Percentiles rank a stretch among this genome's conserved stretches.
Evolutionary conservation across 2,113 vertebrate genomes (phyloP).

Genomic region (Eulacestoma nigropectus): DNA sequence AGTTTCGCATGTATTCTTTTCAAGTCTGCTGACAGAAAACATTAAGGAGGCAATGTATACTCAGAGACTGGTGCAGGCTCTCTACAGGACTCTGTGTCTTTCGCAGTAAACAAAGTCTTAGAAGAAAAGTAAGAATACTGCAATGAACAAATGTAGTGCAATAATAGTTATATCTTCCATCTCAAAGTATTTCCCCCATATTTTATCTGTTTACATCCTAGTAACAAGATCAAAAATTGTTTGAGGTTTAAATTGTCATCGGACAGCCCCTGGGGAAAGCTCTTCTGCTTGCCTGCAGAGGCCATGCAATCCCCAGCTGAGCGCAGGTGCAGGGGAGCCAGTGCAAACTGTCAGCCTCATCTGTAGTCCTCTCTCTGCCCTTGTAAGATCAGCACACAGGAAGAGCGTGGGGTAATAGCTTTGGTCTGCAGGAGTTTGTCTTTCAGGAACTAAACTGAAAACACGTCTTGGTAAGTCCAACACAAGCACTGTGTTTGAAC

Average conservation of each 20-base stretch:
- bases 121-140: not conserved
- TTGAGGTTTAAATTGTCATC: not conserved
- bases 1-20: not conserved
- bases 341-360: not conserved
- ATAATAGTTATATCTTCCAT: not conserved
- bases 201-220: not conserved
- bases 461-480: not conserved
- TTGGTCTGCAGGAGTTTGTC: not conserved
- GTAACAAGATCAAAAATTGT: not conserved
- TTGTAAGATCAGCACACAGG: not conserved
- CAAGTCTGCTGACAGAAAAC: not conserved
- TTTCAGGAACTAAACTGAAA: not conserved
- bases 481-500: not conserved
- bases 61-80: not conserved
- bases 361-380: not conserved
- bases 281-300: not conserved
- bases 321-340: not conserved
- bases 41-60: not conserved
- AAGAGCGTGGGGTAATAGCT: not conserved
- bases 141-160: not conserved
- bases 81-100: not conserved
- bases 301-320: not conserved
- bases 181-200: not conserved
- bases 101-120: not conserved
- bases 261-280: not conserved